Conservation (phyloP, 1,140 invertebrate species). For the Aphis gossypii region DNA sequence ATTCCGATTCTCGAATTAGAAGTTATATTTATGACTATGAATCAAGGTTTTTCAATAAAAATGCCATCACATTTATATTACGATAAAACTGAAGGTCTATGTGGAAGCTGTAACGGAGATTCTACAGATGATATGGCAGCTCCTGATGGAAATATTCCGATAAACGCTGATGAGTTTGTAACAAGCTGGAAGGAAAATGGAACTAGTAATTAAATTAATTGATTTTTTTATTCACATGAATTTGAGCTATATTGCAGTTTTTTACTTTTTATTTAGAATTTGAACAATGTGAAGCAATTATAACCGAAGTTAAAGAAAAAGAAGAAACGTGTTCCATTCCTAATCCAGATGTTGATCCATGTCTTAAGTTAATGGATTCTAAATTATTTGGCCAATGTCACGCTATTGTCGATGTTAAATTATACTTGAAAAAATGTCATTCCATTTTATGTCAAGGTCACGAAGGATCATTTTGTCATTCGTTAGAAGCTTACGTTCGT, state of each 20-base stretch:
- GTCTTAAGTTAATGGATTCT: conserved; percentile 15
- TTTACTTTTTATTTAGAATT: not conserved
- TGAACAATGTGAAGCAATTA: conserved; percentile 9
- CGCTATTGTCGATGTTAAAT: conserved; percentile 72
- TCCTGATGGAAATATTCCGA: conserved; percentile 65
- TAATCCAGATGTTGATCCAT: conserved; percentile 33
- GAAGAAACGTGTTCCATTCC: conserved; percentile 33
- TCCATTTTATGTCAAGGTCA: conserved; percentile 71
- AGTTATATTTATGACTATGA: conserved; percentile 60
- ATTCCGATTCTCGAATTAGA: conserved; percentile 60
- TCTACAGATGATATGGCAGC: conserved; percentile 71
- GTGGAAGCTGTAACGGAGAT: conserved; percentile 78
- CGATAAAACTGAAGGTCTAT: conserved; percentile 78
- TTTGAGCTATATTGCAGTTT: not conserved
- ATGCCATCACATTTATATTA: conserved; percentile 76
- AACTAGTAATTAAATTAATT: not conserved
- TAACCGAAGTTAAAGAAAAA: not conserved
- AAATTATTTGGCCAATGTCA: conserved; percentile 69
- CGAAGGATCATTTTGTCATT: conserved; percentile 69
- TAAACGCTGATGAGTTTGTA: conserved; percentile 68
- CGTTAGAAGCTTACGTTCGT: conserved; percentile 76
- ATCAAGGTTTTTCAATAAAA: conserved; percentile 68
- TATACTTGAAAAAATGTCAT: conserved; percentile 74
- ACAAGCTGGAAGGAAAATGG: conserved; percentile 67
- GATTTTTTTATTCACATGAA: not conserved